phyloP scores from a whole-genome alignment of 2,888 invertebrate genomes.

The Zygaena filipendulae region DNA sequence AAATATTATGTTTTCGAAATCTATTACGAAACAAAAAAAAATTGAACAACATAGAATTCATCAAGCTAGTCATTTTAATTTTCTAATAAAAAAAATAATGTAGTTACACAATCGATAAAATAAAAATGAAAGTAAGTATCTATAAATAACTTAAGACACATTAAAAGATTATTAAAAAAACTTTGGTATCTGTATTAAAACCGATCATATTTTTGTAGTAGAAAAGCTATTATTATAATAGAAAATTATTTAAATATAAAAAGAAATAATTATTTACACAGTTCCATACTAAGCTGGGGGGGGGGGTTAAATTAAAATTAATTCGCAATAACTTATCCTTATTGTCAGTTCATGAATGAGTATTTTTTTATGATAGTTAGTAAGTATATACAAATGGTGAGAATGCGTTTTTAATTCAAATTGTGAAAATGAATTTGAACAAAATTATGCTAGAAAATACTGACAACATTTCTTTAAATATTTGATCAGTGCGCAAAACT shows the following conservation, averaged over 20 bases:
- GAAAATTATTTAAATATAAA: not conserved
- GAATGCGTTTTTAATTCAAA: too few species aligned
- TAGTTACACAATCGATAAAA: conserved; percentile 28
- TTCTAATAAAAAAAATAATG: conserved; percentile 19
- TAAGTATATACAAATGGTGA: conserved; percentile 39
- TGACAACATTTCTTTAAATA: conserved; percentile 16
- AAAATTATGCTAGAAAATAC: conserved; percentile 23
- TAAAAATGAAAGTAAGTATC: conserved; percentile 43
- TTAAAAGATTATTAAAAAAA: conserved; percentile 63
- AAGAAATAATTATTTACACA: not conserved
- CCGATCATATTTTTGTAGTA: conserved; percentile 62
- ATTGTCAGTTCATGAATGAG: conserved; percentile 67
- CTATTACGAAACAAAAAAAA: too few species aligned
- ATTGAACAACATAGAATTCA: too few species aligned
- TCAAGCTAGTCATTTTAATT: too few species aligned
- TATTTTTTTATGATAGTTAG: conserved; percentile 45
- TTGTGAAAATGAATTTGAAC: conserved; percentile 28
- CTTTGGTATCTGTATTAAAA: conserved; percentile 67
- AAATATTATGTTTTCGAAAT: too few species aligned
- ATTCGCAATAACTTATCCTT: conserved; percentile 51
- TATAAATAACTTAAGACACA: not conserved
- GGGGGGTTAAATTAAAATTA: conserved; percentile 43
- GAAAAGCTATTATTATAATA: conserved; percentile 38
- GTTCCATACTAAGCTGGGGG: too few species aligned
- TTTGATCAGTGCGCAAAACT: too few species aligned